A percentile compares a stretch with the other conserved stretches of the same genome.
These are phyloP conservation scores for Frieseomelitta varia DNA, from an alignment of 1,140 invertebrate genomes.

Conservation along the genomic window DNA sequence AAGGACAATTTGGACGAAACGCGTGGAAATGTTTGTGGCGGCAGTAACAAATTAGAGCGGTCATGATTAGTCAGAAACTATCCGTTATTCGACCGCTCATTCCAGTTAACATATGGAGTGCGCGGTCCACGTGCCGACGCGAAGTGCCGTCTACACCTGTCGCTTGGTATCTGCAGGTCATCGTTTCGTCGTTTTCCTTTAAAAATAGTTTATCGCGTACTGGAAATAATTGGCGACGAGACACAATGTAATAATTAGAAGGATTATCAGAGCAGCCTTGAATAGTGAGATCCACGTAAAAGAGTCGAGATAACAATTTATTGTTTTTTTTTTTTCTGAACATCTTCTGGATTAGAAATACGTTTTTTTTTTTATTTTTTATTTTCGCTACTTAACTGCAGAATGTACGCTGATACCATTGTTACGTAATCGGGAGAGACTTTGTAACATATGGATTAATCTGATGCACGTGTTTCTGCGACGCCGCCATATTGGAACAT, in stretches of 20 bases:
- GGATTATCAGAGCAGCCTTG: neutral
- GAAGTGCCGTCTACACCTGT: neutral
- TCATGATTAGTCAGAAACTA: neutral
- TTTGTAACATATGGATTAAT: constrained; percentile 59
- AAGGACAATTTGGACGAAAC: neutral
- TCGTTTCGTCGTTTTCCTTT: neutral
- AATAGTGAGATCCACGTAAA: neutral
- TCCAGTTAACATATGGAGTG: constrained; percentile 48
- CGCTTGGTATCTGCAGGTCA: neutral
- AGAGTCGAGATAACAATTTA: neutral
- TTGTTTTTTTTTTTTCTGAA: neutral
- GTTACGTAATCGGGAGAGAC: constrained; percentile 2
- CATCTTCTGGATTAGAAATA: neutral
- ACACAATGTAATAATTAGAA: neutral
- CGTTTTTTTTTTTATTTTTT: too few species aligned
- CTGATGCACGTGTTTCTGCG: constrained; percentile 44
- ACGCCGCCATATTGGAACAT: constrained; percentile 37
- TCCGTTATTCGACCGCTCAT: constrained; percentile 1
- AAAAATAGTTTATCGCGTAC: neutral
- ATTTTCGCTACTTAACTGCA: neutral
- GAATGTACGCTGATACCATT: neutral
- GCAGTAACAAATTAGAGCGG: neutral
- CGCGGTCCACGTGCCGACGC: constrained; percentile 29
- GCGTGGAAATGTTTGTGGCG: neutral
- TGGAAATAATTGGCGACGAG: neutral